Base-by-base conservation (phyloP, 2,888 invertebrate genomes). In the Emmelina monodactyla region DNA sequence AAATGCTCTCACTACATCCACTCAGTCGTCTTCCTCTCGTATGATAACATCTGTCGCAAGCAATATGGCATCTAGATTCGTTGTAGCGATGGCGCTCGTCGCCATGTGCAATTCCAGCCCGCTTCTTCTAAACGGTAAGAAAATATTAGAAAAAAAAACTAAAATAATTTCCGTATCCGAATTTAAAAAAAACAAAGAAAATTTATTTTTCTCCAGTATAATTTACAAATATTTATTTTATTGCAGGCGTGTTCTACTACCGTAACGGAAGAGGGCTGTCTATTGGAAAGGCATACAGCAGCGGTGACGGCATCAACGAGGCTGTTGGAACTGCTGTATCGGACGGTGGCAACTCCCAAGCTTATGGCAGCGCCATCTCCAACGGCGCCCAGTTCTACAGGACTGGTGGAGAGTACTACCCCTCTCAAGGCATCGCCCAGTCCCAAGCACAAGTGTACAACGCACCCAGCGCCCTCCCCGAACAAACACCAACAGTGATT, bases 1-100 rank as follows among this genome's bases (percentile, higher is more conserved):
- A 78, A 78, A 78, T 75, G 67, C 78, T 78, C 64, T 78, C 76
- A 60, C 78, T 57, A 50, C 63, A 76, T 72, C 65, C 73, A 76
- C 57, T 73, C 62, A 59, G 39, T 56, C 49, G 58, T 51, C 52
- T 62, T 57, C 58, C 57, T 52, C n/a, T 62, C 55, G 43, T 47
- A 50, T 46, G 36, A 49, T 46, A 46, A 30, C 48, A 53, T 49
- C 39, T 34, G 42, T 38, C 38, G 41, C 56, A 49, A 47, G 42
- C 29, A 29, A 29, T 12, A 76, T 79, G 78, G 78, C 73, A 40
- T 57, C 62, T 42, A 78, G 62, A 50, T 57, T 78, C 42, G 53
- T 73, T 39, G 57, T 67, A 42, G 64, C 59, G 37, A 50, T 69
- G 49, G 64, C 72, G 40, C 45, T 69, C 40, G 43, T 72, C 42